Percentiles rank a stretch among this genome's conserved stretches.
phyloP scores from a whole-genome alignment of 2,797 vertebrate genomes.

The Coendou prehensilis region DNA sequence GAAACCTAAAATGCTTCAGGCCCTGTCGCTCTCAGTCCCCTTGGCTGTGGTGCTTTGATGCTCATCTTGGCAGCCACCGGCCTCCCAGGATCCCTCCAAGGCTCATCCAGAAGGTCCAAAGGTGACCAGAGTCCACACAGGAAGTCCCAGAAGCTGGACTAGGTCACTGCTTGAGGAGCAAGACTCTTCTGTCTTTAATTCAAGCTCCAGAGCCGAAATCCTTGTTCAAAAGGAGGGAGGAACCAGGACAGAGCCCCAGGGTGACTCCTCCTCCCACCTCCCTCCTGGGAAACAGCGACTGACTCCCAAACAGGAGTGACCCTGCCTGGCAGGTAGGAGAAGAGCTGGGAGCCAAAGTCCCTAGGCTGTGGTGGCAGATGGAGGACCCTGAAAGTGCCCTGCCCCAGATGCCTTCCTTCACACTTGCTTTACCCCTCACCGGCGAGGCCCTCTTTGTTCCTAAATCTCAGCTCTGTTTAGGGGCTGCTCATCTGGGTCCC shows the following conservation, averaged over 20 bases:
- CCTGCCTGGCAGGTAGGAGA: background rate
- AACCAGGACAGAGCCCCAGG: background rate
- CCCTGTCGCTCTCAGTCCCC: fast-evolving
- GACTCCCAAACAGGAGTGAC: no score
- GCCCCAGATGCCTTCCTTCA: background rate
- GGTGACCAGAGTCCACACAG: background rate
- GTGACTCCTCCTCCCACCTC: fast-evolving
- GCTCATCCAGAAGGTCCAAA: background rate
- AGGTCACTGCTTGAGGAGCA: background rate
- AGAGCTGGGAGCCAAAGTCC: background rate
- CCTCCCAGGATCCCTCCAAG: background rate
- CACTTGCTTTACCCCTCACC: background rate
- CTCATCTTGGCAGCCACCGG: background rate
- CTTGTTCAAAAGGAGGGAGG: background rate
- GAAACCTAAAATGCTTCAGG: background rate
- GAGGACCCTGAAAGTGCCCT: background rate
- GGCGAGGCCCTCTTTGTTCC: background rate
- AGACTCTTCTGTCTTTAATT: background rate
- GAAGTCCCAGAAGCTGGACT: background rate
- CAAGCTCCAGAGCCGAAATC: background rate
- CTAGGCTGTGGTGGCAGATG: fast-evolving
- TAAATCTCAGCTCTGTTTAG: background rate
- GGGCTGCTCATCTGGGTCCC: background rate
- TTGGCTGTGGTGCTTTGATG: background rate
- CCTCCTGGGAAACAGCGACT: background rate